Base-by-base conservation (phyloP, 53 echinoderm and acorn worm species). In the Actinopyga echinites region DNA sequence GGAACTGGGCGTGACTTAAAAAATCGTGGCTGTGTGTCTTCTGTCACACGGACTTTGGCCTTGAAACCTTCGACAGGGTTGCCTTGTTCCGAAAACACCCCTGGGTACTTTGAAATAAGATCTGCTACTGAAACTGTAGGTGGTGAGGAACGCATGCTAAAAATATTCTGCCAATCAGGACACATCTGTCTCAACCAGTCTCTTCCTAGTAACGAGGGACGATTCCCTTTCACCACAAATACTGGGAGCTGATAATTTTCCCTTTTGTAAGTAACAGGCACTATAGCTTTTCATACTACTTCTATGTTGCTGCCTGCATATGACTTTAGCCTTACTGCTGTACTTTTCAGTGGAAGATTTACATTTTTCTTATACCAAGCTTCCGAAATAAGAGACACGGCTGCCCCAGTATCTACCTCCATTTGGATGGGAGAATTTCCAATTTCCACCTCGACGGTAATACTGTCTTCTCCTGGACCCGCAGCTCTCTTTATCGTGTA, bases 1-100 rank as follows among this genome's bases (percentile, higher is more conserved):
- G 91, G 87, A 1, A 90, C 87, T 5, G 40, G 64, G 7, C 90
- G 64, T 19, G 90, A 49, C 38, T 82, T 75, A 38, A 82, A 54
- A 25, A 57, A 91, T 3, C 45, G 45, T 4, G 87, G 91, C 32
- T 44, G 52, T 2, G 84, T 73, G 24, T 69, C 69, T 31, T 79
- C 78, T 15, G 78, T 24, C 3, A 91, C 79, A 15, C 52, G 71
- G 2, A 91, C 45, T 5, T 83, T 57, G 42, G 84, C 91, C 9
- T 30, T 87, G 12, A 75, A 59, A 20, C 79, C 84, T 44, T 74
- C 67, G 8, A 91, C 53, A 13, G 84, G 69, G 20, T 74, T 64
- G 2, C 84, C 37, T 42, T 81, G 53, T 35, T 79, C 73, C 26
- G 78, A 43, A 30, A 91, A 91, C 7, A 91, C 57, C 4, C 64